Evolutionary conservation across 2,797 vertebrate species (phyloP), one percentile per base, ranked within the genome.

Genomic region (Balearica regulorum): DNA sequence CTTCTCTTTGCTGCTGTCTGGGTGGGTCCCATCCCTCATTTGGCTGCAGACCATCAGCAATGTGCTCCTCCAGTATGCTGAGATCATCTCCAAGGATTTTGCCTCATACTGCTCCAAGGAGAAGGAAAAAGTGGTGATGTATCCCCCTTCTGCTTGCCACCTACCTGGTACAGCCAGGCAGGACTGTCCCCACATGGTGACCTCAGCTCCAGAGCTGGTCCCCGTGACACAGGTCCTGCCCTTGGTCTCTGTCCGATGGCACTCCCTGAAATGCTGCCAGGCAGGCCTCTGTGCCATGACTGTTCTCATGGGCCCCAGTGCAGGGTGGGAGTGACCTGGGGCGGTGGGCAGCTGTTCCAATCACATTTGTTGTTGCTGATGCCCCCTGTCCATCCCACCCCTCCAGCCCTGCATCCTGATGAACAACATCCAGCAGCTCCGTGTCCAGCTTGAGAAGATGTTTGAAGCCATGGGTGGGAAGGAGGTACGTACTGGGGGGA

Each of bases 381-480:
- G 14, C 7, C 4, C 13, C 1, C 5, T 88, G 39, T 94, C 39
- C 33, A 26, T 92, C 21, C 41, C 16, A 35, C 17, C 17, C 31
- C 41, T 89, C 22, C 93, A 99, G 99, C 99, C 99, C 86, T 99
- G 99, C 97, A 99, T 99, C 98, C 98, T 99, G 93, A 99, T 99
- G 97, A 99, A 99, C 97, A 99, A 99, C 97, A 99, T 99, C 54
- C 99, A 99, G 73, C 99, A 99, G 97, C 98, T 99, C 12, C 98
- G 99, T 3, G 99, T 99, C 60, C 99, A 99, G 97, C 98, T 99
- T 5, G 99, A 99, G 98, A 99, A 99, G 98, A 99, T 99, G 99
- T 99, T 99, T 87, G 99, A 99, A 97, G 99, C 99, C 90, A 99
- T 99, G 99, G 99, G 99, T 49, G 99, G 99, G 54, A 99, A 99